Evolutionary conservation across 2,797 vertebrate genomes (phyloP), one percentile per base, ranked within the genome.

Genomic region (Odontamblyopus rebecca): DNA sequence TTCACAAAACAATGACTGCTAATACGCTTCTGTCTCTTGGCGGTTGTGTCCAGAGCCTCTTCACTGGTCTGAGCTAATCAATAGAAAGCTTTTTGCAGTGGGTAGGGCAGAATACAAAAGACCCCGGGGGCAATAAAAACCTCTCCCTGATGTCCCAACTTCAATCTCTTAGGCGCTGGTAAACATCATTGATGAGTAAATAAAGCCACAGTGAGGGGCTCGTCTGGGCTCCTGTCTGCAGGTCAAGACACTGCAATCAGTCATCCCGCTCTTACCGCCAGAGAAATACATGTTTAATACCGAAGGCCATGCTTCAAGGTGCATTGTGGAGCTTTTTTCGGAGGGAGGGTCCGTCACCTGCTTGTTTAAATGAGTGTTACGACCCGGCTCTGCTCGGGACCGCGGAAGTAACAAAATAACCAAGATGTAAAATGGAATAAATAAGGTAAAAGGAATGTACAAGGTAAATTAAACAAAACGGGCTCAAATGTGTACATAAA

Each of bases 121-220:
- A 78, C 81, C 80, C 82, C 61, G 0, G 72, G 82, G 88, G 88
- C 83, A 85, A 89, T 89, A 85, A 85, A 86, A 77, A 72, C 80
- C 80, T 67, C 64, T 66, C 75, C 74, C 80, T 62, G 83, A 85
- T 81, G 84, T 84, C 50, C 38, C 81, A 79, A 71, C 85, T 86
- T 83, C 86, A 86, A 86, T 91, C 83, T 90, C 75, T 82, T 67
- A 72, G 77, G 75, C 1, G 27, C 86, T 81, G 76, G 81, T 83
- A 87, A 88, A 89, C 78, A 72, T 82, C 85, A 82, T 73, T 84
- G 82, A 85, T 74, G 78, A 87, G 85, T 90, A 85, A 89, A 90
- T 87, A 84, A 91, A 89, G 81, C 71, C 80, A 48, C 15, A 15
- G 44, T 74, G 76, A 68, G 75, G 23, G 11, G 23, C 61, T 41